A percentile compares a stretch with the other conserved stretches of the same genome.
phyloP scores from a whole-genome alignment of 2,888 invertebrate species.

The Actias luna region DNA sequence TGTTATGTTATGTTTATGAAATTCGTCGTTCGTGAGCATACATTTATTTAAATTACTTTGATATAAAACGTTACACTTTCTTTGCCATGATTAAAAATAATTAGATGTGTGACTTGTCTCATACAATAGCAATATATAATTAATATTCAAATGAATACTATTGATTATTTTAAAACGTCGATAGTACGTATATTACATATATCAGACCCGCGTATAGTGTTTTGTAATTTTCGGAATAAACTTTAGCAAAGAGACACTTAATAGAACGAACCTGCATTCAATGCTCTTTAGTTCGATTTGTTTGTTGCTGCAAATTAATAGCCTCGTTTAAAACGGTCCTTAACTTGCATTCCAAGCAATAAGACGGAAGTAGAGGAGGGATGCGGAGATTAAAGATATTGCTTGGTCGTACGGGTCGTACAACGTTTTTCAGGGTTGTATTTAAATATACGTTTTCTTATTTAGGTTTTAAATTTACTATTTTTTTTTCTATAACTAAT shows the following conservation, averaged over 20 bases:
- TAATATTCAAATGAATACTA: too few species aligned
- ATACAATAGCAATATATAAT: too few species aligned
- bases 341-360: background rate
- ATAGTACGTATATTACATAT: background rate
- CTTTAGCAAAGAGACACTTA: background rate
- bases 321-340: background rate
- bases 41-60: too few species aligned
- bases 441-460: background rate
- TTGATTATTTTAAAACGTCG: too few species aligned
- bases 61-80: too few species aligned
- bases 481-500: too few species aligned
- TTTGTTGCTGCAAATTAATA: background rate
- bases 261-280: background rate
- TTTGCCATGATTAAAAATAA: too few species aligned
- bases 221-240: background rate
- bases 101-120: too few species aligned
- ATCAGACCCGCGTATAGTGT: background rate
- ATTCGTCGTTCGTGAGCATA: too few species aligned
- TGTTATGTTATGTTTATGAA: too few species aligned
- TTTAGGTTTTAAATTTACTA: background rate
- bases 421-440: background rate
- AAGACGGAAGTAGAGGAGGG: background rate
- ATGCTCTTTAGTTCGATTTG: background rate
- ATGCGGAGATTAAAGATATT: background rate
- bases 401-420: background rate